Percentiles rank a stretch among this genome's conserved stretches.
Conservation (phyloP, 2,797 vertebrate species). For the Intellagama lesueurii region DNA sequence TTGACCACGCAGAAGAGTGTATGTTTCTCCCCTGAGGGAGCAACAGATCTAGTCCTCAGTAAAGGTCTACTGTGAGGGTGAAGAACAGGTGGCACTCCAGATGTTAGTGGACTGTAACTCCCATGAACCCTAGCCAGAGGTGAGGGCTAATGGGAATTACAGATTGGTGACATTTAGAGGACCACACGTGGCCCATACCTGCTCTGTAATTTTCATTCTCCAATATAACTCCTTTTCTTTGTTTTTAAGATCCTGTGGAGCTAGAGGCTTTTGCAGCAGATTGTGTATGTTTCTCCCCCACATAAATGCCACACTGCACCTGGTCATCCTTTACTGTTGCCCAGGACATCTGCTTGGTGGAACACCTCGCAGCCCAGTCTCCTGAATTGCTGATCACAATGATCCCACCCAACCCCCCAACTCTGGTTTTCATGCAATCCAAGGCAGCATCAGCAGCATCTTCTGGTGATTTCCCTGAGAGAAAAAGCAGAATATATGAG, state of each 20-base stretch:
- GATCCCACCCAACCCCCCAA: conserved; percentile 85
- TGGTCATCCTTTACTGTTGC: conserved; percentile 84
- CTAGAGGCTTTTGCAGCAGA: conserved; percentile 54
- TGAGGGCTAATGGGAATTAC: neutral
- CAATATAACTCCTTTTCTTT: rapidly evolving
- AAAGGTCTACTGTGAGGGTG: neutral
- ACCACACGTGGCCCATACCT: neutral
- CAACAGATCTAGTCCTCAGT: neutral
- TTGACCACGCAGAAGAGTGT: neutral
- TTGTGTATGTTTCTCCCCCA: conserved; percentile 71
- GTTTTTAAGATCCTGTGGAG: conserved; percentile 39
- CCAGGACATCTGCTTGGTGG: conserved; percentile 90
- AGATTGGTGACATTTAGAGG: neutral
- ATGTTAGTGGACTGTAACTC: neutral
- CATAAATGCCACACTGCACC: conserved; percentile 83
- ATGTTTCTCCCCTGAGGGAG: neutral
- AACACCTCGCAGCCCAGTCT: conserved; percentile 88
- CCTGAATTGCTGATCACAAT: conserved; percentile 87
- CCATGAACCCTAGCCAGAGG: neutral
- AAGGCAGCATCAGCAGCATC: conserved; percentile 85
- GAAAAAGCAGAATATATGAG: conserved; percentile 23
- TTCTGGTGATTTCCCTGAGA: conserved; percentile 85
- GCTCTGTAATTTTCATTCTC: neutral
- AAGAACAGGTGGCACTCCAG: neutral
- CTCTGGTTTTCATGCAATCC: conserved; percentile 87